These are phyloP conservation scores for Harpalus rufipes DNA, from an alignment of 2,888 invertebrate species.

Conservation along the genomic window DNA sequence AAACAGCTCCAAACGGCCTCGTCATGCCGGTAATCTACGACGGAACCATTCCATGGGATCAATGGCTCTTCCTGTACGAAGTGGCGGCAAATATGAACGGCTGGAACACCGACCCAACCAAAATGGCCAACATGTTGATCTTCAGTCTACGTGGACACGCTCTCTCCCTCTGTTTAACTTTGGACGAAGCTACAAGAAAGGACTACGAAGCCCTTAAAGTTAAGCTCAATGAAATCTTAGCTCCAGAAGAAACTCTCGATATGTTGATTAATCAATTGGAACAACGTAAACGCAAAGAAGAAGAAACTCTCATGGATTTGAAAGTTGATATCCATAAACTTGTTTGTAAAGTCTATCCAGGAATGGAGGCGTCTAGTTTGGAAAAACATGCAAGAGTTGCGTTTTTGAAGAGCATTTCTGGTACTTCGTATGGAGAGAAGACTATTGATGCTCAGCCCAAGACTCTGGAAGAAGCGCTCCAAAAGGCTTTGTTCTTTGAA, in stretches of 20 bases:
- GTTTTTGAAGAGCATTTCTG: constrained; percentile 59
- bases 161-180: constrained; percentile 53
- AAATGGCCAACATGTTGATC: constrained; percentile 62
- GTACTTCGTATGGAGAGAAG: constrained; percentile 61
- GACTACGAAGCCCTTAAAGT: constrained; percentile 59
- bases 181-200: constrained; percentile 59
- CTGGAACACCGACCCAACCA: constrained; percentile 50
- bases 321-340: constrained; percentile 61
- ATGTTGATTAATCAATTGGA: constrained; percentile 57
- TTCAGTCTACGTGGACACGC: constrained; percentile 64
- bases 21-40: constrained; percentile 62
- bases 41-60: constrained; percentile 61
- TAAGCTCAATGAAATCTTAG: constrained; percentile 56
- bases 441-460: constrained; percentile 62
- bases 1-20: constrained; percentile 46
- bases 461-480: constrained; percentile 57
- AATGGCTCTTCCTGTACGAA: constrained; percentile 63
- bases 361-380: constrained; percentile 59
- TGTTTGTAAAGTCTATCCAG: constrained; percentile 60
- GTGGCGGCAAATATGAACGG: constrained; percentile 60
- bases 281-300: constrained; percentile 49
- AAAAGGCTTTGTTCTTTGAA: constrained; percentile 60
- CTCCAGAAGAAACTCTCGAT: constrained; percentile 60
- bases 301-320: constrained; percentile 55
- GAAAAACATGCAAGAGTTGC: constrained; percentile 61